Percentiles rank a stretch among this genome's conserved stretches.
Conservation (phyloP, 2,888 invertebrate species). For the Sminthurides aquaticus region DNA sequence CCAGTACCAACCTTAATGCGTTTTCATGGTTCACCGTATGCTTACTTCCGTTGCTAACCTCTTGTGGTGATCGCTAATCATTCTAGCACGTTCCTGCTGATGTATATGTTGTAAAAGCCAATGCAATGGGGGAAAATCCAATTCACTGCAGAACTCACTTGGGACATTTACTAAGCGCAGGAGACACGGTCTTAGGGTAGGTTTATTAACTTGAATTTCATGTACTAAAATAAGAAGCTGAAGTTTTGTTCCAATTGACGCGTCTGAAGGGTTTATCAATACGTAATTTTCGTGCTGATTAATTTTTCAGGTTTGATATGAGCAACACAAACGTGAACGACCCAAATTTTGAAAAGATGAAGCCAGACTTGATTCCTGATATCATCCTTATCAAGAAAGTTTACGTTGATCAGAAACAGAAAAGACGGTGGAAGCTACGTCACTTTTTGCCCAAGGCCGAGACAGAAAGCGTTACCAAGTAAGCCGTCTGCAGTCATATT, state of each 20-base stretch:
- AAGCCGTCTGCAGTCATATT: too few species aligned
- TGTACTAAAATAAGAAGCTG: not conserved
- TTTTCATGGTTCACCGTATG: too few species aligned
- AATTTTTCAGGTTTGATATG: conserved; percentile 67
- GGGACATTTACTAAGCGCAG: conserved; percentile 83
- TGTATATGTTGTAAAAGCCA: conserved; percentile 83
- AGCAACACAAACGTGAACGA: conserved; percentile 88
- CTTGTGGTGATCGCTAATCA: too few species aligned
- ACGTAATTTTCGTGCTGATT: not conserved
- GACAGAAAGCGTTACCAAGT: conserved; percentile 40
- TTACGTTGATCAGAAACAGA: conserved; percentile 57
- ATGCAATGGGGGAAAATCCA: conserved; percentile 70
- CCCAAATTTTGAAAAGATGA: conserved; percentile 72
- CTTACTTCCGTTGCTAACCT: too few species aligned
- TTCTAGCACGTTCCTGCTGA: conserved; percentile 75
- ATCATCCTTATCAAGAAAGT: conserved; percentile 90
- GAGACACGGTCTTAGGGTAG: conserved; percentile 88
- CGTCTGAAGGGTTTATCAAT: not conserved
- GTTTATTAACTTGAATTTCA: conserved; percentile 27
- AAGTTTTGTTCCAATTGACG: not conserved
- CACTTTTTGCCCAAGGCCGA: conserved; percentile 39
- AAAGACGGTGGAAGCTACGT: conserved; percentile 70
- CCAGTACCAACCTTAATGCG: too few species aligned
- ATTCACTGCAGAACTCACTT: conserved; percentile 87
- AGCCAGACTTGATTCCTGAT: conserved; percentile 64